phyloP scores from a whole-genome alignment of 1,140 invertebrate species.

The Mesaphorura yosii region DNA sequence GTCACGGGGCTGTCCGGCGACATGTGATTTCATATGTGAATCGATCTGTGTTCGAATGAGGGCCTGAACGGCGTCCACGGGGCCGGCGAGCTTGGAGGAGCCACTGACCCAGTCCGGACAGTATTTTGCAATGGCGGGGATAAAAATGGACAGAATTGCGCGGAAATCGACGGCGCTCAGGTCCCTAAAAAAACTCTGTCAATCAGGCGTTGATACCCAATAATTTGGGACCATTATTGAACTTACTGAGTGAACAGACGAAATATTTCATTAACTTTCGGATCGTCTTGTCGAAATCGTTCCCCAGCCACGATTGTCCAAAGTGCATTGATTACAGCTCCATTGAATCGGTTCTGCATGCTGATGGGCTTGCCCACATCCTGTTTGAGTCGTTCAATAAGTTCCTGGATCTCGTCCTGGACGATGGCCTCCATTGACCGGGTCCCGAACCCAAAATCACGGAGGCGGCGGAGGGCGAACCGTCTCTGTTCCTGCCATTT shows the following conservation, averaged over 20 bases:
- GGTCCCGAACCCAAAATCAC: constrained; percentile 15
- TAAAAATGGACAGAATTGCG: no score
- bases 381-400: constrained; percentile 1
- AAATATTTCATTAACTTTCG: background rate
- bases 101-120: no score
- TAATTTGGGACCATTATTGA: background rate
- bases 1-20: no score
- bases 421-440: constrained; percentile 13
- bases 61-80: no score
- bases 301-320: constrained; percentile 75
- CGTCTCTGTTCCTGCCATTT: constrained; percentile 13
- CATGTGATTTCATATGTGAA: no score
- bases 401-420: constrained; percentile 8
- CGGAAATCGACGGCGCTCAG: no score
- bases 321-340: constrained; percentile 58
- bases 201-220: no score
- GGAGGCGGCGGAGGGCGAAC: constrained; percentile 13
- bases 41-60: no score
- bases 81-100: no score
- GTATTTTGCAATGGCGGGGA: no score
- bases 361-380: background rate
- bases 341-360: constrained; percentile 13
- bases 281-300: constrained; percentile 39
- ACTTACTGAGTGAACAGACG: no score
- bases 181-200: no score